Evolutionary conservation across 2,797 vertebrate species (phyloP).

Genomic region (Psittacula derbiana): DNA sequence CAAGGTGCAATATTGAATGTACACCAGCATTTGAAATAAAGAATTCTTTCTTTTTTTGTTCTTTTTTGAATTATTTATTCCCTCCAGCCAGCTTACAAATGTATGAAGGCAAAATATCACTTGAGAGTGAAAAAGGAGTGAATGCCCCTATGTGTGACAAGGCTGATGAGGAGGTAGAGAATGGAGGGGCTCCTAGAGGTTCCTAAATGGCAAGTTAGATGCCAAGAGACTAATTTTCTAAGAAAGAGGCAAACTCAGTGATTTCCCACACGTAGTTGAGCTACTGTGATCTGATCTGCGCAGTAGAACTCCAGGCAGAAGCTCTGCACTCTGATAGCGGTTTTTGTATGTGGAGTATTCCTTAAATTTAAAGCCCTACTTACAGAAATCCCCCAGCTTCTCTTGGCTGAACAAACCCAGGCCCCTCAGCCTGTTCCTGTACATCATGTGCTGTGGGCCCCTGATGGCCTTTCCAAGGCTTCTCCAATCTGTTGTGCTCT

Average conservation of each 20-base stretch:
- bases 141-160: neutral
- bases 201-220: neutral
- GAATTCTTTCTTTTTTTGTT: neutral
- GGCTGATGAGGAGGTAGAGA: neutral
- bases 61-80: neutral
- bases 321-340: accelerated
- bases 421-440: neutral
- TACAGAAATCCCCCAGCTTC: neutral
- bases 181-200: neutral
- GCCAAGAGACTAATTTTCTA: neutral
- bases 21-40: constrained; percentile 33
- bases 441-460: neutral
- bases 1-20: neutral
- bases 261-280: neutral
- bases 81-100: neutral
- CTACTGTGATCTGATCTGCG: neutral
- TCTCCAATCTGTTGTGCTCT: neutral
- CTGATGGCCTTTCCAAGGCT: neutral
- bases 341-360: neutral
- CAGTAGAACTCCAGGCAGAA: neutral
- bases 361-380: neutral
- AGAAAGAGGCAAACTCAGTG: neutral
- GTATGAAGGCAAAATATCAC: neutral
- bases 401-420: neutral
- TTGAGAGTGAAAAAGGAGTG: neutral